Evolutionary conservation across 2,888 invertebrate genomes (phyloP), one percentile per base, ranked within the genome.

Genomic region (Bellardia bayeri): DNA sequence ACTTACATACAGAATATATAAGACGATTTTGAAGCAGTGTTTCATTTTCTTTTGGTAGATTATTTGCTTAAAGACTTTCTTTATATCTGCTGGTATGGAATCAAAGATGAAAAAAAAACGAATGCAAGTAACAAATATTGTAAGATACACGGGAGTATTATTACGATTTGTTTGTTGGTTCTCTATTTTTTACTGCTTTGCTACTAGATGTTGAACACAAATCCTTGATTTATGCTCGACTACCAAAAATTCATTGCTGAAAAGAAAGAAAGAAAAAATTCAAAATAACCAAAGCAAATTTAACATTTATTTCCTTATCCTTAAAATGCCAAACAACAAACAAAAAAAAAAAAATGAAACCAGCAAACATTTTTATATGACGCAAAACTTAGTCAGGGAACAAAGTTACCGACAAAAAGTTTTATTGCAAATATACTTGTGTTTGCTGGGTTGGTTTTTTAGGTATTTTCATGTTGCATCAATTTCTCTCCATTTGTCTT

Each of bases 141-240:
- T 79, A 85, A 87, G 87, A 87, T 79, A 87, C 87, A 87, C 82
- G 74, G 74, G 85, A 82, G 87, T 87, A 87, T 87, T 82, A 87
- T 69, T 71, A 85, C 82, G 82, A 85, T 85, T 87, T 87, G 87
- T 85, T 84, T 79, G 58, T 66, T 69, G 64, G 30, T 61, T 33
- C 33, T 33, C 33, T 58, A 14, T 9, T 69, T 63, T 75, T 75
- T 63, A 51, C 30, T 16, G 40, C 23, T 61, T 51, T 51, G 9
- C 51, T 61, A 13, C 16, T 54, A 54, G 78, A 58, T 78, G 49
- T 72, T 85, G 74, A 75, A 66, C 63, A 78, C 64, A 45, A 85
- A 85, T 87, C 87, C 85, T 85, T 87, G 87, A 87, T 87, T 87
- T 87, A 87, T 87, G 82, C 82, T 66, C 33, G 75, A 82, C 82